phyloP scores from a whole-genome alignment of 1,140 invertebrate genomes.

The Sarcophaga peregrina region DNA sequence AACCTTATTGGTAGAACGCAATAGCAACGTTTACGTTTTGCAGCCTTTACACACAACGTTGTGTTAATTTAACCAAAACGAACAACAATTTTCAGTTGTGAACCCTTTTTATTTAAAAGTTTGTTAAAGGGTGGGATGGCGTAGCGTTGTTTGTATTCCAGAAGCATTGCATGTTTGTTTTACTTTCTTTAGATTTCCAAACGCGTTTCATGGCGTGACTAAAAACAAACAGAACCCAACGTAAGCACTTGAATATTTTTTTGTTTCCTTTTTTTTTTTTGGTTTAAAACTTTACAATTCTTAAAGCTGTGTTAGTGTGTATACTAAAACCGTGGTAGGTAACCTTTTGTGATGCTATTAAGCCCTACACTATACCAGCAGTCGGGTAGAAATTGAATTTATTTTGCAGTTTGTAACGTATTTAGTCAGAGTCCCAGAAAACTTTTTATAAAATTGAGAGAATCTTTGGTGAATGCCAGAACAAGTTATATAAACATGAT shows the following conservation, averaged over 20 bases:
- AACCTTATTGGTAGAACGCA: no score
- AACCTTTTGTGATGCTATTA: no score
- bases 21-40: neutral
- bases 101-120: slow-evolving; percentile 20
- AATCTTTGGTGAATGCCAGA: no score
- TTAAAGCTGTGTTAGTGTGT: no score
- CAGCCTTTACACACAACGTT: neutral
- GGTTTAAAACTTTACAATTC: neutral
- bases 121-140: neutral
- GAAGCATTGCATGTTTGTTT: neutral
- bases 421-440: no score
- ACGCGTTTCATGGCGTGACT: slow-evolving; percentile 9
- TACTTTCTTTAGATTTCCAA: neutral
- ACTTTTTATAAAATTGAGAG: no score
- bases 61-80: slow-evolving; percentile 7
- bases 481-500: no score
- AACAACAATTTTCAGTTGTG: slow-evolving; percentile 8
- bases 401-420: no score
- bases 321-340: no score
- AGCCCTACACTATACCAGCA: no score
- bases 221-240: neutral
- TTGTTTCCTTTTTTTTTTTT: neutral
- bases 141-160: neutral
- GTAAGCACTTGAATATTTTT: neutral
- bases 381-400: no score